Percentiles rank a stretch among this genome's conserved stretches.
Evolutionary conservation across 2,888 invertebrate genomes (phyloP).

Genomic region (Chrysolina haemoptera): DNA sequence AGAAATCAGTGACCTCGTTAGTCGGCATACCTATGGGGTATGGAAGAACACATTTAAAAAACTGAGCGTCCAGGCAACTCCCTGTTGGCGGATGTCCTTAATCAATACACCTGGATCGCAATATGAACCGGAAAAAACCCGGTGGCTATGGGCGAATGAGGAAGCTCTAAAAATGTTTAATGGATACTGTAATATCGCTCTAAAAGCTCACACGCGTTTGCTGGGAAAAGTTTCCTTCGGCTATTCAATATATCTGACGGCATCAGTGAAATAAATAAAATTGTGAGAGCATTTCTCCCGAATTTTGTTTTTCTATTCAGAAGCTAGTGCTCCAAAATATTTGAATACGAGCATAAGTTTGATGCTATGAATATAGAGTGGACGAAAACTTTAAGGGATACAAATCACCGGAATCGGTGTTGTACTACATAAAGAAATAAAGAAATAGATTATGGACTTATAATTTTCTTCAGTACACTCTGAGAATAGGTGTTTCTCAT

Average conservation of each 20-base stretch:
- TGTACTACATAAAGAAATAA: too few relatives aligned
- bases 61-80: too few relatives aligned
- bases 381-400: not conserved
- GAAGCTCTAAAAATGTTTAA: not conserved
- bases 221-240: constrained; percentile 4
- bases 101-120: too few relatives aligned
- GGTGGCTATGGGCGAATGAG: not conserved
- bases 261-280: constrained; percentile 12
- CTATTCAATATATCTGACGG: not conserved
- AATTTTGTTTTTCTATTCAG: not conserved
- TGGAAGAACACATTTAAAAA: too few relatives aligned
- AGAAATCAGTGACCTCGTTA: too few relatives aligned
- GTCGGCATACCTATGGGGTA: too few relatives aligned
- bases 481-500: too few relatives aligned
- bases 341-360: not conserved
- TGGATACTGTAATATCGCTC: not conserved
- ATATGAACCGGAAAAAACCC: not conserved
- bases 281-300: not conserved
- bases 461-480: too few relatives aligned
- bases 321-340: not conserved
- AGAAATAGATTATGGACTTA: too few relatives aligned
- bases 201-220: constrained; percentile 2
- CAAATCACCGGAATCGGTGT: too few relatives aligned
- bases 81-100: too few relatives aligned
- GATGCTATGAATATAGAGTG: not conserved